A percentile compares a stretch with the other conserved stretches of the same genome.
Conservation (phyloP, 1,140 invertebrate genomes). For the Drosophila albomicans region DNA sequence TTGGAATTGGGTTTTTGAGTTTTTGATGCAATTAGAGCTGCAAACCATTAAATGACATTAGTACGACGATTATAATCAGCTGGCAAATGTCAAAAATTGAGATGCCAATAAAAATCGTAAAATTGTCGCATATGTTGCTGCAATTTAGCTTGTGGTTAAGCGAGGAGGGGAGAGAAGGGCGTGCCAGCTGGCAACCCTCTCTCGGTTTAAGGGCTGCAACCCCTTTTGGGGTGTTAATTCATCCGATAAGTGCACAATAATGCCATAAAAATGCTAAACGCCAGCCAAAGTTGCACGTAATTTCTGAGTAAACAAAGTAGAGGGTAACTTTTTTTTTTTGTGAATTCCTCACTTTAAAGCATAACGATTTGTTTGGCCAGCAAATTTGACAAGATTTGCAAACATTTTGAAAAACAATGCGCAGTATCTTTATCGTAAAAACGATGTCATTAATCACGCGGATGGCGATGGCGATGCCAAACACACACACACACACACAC, state of each 20-base stretch:
- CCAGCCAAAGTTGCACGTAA: constrained; percentile 61
- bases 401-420: constrained; percentile 65
- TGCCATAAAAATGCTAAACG: constrained; percentile 56
- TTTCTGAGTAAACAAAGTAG: constrained; percentile 58
- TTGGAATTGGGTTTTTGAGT: constrained; percentile 44
- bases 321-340: background rate
- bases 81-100: constrained; percentile 48
- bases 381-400: constrained; percentile 58
- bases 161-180: constrained; percentile 38
- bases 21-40: constrained; percentile 57
- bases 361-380: constrained; percentile 49
- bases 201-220: constrained; percentile 22
- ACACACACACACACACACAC: background rate
- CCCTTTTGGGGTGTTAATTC: constrained; percentile 62
- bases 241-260: constrained; percentile 81
- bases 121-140: constrained; percentile 77
- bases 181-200: constrained; percentile 28
- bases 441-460: constrained; percentile 58
- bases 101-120: constrained; percentile 56
- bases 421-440: background rate
- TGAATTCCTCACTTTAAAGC: constrained; percentile 30
- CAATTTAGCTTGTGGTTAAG: constrained; percentile 73
- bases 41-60: constrained; percentile 32
- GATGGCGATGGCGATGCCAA: constrained; percentile 9
- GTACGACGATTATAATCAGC: constrained; percentile 53